Base-by-base conservation (phyloP, 1,140 invertebrate genomes). In the Batillaria attramentaria region DNA sequence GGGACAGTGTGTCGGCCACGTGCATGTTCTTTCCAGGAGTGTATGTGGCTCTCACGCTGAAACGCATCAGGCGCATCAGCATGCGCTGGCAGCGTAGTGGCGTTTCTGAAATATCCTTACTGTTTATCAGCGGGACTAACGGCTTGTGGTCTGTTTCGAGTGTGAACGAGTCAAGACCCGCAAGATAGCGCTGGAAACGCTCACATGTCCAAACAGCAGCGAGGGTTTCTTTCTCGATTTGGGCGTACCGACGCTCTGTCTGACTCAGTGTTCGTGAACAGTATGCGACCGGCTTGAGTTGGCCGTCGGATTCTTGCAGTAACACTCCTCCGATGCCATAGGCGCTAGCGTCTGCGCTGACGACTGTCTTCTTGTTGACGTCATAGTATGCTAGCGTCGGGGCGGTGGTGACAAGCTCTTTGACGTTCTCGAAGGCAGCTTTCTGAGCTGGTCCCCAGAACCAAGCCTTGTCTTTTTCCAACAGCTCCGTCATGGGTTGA, bases 181-280 rank as follows among this genome's bases (percentile, higher is more conserved):
- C 90, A 6, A 93, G 72, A 83, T 92, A 93, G 54, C 91, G 81
- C n/a, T 91, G 84, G 85, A 93, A 93, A 83, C 92, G 91, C 72
- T 89, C 87, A n/a, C 93, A 88, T 3, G 89, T 90, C 86, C 90
- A 93, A 0, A 93, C 80, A 20, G 93, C 87, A 13, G 91, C 90
- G 31, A 92, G 82, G 8, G 89, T 92, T 88, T 94, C 92, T 84
- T 90, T 92, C 60, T 94, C 92, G 41, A 93, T 91, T 79, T 92
- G 91, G 18, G 89, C 84, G 68, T 93, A 93, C 62, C 89, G 91
- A 79, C 85, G 78, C 82, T 93, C 90, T 10, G 91, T 84, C 33
- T 85, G 65, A 20, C 85, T 88, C 28, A 93, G 83, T 8, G 88
- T 88, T 37, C 43, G 90, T 82, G 92, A 93, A 28, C 87, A 91